Conservation (phyloP, 2,113 vertebrate genomes). For the Anas platyrhynchos region DNA sequence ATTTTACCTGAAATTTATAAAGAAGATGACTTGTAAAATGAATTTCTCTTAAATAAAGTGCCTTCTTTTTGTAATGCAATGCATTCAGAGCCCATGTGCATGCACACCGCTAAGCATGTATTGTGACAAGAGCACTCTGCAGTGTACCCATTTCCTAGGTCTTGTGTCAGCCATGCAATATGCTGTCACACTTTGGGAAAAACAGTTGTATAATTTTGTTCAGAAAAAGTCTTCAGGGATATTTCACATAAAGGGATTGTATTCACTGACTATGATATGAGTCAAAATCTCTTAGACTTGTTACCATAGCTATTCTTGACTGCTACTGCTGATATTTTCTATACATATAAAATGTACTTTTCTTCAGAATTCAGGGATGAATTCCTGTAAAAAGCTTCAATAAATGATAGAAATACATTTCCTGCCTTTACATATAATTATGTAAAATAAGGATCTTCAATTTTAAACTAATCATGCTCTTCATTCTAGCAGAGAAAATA, state of each 20-base stretch:
- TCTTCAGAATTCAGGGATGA: conserved; percentile 17
- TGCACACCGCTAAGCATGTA: not conserved
- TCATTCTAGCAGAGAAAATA: conserved; percentile 46
- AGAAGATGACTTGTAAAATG: not conserved
- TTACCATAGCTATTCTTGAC: conserved; percentile 58
- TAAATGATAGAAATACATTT: conserved; percentile 57
- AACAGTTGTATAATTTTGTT: conserved; percentile 56
- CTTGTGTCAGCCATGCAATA: conserved; percentile 32
- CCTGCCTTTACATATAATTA: conserved; percentile 52
- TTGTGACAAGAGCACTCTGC: conserved; percentile 46
- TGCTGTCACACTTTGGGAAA: conserved; percentile 5
- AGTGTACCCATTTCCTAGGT: conserved; percentile 1
- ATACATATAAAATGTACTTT: conserved; percentile 58
- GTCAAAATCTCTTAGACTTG: conserved; percentile 59
- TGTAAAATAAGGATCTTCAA: conserved; percentile 57
- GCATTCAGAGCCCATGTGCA: not conserved
- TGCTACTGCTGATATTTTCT: conserved; percentile 54
- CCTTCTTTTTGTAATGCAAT: not conserved
- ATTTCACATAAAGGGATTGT: conserved; percentile 46
- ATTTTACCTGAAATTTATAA: not conserved
- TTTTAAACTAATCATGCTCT: conserved; percentile 27
- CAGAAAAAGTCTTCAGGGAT: conserved; percentile 37
- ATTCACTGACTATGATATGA: conserved; percentile 61
- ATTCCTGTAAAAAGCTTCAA: conserved; percentile 35
- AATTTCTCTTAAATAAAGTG: not conserved